A percentile compares a stretch with the other conserved stretches of the same genome.
Conservation (phyloP, 2,797 vertebrate species). For the Schizopygopsis malacanthus region DNA sequence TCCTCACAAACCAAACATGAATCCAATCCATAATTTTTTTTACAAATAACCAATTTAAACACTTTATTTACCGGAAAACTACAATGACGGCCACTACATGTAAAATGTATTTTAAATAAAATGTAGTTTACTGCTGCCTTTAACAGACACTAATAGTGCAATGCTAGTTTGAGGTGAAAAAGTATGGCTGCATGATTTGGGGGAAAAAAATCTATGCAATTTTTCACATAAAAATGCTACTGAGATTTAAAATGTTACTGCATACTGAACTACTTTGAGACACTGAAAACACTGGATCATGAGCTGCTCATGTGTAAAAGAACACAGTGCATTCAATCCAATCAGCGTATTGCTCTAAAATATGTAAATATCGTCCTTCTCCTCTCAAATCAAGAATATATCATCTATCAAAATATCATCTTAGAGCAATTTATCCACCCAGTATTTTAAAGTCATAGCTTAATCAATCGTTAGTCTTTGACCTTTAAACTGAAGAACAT, state of each 20-base stretch:
- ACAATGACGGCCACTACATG: background rate
- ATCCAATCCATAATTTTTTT: background rate
- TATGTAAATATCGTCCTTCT: background rate
- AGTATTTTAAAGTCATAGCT: constrained; percentile 24
- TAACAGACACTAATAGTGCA: too few species aligned
- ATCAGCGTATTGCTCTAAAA: background rate
- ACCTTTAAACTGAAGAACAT: constrained; percentile 52
- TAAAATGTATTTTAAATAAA: too few species aligned
- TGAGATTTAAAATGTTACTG: background rate
- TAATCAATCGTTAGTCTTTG: constrained; percentile 48
- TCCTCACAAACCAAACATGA: background rate
- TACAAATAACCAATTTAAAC: background rate
- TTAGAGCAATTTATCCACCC: background rate
- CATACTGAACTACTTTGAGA: background rate
- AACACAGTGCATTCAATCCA: background rate
- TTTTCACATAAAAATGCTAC: too few species aligned
- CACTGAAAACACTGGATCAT: background rate
- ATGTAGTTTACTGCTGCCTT: too few species aligned
- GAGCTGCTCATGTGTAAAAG: background rate
- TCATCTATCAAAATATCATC: background rate
- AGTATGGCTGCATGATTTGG: too few species aligned
- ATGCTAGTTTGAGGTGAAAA: too few species aligned
- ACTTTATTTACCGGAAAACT: background rate
- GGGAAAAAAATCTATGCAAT: too few species aligned
- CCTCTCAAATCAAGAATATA: background rate